phyloP scores from a whole-genome alignment of 2,888 invertebrate species.

The Amiota communis region DNA sequence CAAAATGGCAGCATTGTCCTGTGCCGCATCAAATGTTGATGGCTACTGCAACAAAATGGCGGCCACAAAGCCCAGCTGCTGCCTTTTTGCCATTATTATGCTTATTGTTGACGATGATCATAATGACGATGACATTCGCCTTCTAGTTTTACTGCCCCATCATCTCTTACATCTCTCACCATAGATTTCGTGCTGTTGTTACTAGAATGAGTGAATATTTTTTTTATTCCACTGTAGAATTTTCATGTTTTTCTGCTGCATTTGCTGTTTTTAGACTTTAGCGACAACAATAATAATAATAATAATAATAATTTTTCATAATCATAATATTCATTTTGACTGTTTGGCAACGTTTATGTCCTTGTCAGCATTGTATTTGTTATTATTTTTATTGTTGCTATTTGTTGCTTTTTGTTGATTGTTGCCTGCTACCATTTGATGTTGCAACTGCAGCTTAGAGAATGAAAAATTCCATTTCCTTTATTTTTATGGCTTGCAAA shows the following conservation, averaged over 20 bases:
- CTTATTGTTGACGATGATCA: background rate
- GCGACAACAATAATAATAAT: background rate
- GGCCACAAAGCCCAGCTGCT: conserved; percentile 26
- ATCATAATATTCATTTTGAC: conserved; percentile 52
- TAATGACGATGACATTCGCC: no score
- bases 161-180: no score
- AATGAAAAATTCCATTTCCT: background rate
- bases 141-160: no score
- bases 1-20: conserved; percentile 4
- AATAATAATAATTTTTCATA: conserved; percentile 48
- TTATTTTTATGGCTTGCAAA: conserved; percentile 19
- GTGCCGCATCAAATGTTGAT: background rate
- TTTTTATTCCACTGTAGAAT: background rate
- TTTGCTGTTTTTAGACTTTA: conserved; percentile 5
- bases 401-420: background rate
- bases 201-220: background rate
- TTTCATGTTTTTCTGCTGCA: conserved; percentile 13
- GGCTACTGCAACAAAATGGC: conserved; percentile 21
- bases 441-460: conserved; percentile 3
- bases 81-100: conserved; percentile 2
- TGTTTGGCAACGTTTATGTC: background rate
- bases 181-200: background rate
- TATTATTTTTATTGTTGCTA: conserved; percentile 2
- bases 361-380: background rate
- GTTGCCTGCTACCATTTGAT: background rate